phyloP scores from a whole-genome alignment of 2,888 invertebrate species.

The Acheta domesticus region DNA sequence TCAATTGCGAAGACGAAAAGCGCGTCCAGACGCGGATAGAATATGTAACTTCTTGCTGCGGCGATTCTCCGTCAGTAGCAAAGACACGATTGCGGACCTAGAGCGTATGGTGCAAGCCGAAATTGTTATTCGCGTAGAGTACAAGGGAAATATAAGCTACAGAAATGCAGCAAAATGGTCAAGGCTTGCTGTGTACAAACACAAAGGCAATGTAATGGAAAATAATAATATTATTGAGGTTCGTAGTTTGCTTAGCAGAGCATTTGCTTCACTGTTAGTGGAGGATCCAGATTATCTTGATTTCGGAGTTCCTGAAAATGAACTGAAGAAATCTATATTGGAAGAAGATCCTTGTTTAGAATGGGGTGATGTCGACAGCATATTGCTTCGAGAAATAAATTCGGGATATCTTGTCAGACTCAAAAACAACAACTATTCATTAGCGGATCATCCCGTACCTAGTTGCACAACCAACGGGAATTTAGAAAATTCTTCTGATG shows the following conservation, averaged over 20 bases:
- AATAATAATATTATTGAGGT: conserved; percentile 41
- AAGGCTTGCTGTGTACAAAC: conserved; percentile 41
- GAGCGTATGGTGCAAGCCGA: conserved; percentile 71
- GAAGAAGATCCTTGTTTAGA: conserved; percentile 53
- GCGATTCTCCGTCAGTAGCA: conserved; percentile 65
- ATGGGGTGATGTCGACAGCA: conserved; percentile 48
- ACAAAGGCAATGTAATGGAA: conserved; percentile 35
- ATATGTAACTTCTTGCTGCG: conserved; percentile 78
- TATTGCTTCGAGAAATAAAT: conserved; percentile 66
- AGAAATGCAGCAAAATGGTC: conserved; percentile 75
- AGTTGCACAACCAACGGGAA: conserved; percentile 12
- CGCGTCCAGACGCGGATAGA: conserved; percentile 76
- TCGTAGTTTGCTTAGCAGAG: conserved; percentile 57
- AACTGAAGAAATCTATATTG: conserved; percentile 62
- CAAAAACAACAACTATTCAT: conserved; percentile 64
- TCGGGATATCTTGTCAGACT: conserved; percentile 65
- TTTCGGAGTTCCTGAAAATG: conserved; percentile 66
- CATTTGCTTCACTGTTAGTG: conserved; percentile 67
- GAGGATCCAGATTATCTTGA: conserved; percentile 69
- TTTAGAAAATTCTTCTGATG: conserved; percentile 22
- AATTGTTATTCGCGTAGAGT: conserved; percentile 76
- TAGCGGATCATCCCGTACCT: conserved; percentile 42
- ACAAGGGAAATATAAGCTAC: conserved; percentile 82
- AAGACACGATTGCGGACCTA: conserved; percentile 67
- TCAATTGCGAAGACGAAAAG: conserved; percentile 76